Base-by-base conservation (phyloP, 1,140 invertebrate genomes). In the Schlechtendalia chinensis region DNA sequence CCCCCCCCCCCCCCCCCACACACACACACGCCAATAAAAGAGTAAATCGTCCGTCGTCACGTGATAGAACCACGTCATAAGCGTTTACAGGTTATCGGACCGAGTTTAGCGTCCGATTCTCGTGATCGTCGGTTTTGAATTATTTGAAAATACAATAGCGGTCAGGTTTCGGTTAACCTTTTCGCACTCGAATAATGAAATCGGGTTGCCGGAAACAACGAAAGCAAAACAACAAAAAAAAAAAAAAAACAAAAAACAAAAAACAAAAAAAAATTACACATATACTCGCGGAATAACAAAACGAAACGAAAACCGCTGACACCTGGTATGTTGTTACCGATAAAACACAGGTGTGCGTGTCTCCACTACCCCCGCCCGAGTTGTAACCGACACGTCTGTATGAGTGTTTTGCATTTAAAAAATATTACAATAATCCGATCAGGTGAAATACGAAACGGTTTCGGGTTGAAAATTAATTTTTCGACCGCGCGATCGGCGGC, bases 121-220 rank as follows among this genome's bases (percentile, higher is more conserved):
- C 47, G 58, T 79, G 50, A 29, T 79, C 16, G 50, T 79, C 58
- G 75, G 75, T 59, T 79, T 77, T 77, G 63, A 79, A 79, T 79
- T 79, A 79, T 79, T 79, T 58, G 10, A 56, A n/a, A 77, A 79
- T 61, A 79, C 58, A 79, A 79, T 63, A 24, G 74, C 32, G 59
- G 74, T 77, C 59, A n/a, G 56, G 39, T 63, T 63, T 63, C 58
- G 63, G 39, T 24, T 63, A 63, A 79, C 75, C 75, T 79, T 79
- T 77, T 79, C 61, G 75, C 75, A 79, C 75, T 79, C 75, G 75
- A 79, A 79, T 79, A 79, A 79, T 79, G 63, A 79, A 79, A 59
- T 59, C 56, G 74, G 32, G 56, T 63, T 61, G 58, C 58, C 75
- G 75, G 75, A 79, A 79, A 63, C 72, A 58, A 74, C 56, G 22